Evolutionary conservation across 2,797 vertebrate genomes (phyloP).

Genomic region (Labeo calbasu): DNA sequence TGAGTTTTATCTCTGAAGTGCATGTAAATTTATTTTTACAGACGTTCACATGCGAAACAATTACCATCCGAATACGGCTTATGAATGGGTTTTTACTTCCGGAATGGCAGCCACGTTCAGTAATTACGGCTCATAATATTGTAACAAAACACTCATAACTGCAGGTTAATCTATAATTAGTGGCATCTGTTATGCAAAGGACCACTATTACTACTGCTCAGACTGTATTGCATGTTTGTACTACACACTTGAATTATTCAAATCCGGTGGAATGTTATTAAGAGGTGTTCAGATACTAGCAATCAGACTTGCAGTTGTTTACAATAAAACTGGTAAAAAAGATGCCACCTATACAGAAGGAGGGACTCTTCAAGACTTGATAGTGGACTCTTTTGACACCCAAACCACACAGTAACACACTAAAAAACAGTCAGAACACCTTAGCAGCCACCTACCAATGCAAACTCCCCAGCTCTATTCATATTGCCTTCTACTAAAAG

Average conservation of each 20-base stretch:
- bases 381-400: not conserved
- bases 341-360: not conserved
- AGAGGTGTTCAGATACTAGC: not conserved
- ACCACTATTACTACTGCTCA: not conserved
- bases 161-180: conserved; percentile 12
- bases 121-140: conserved; percentile 5
- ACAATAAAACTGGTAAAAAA: not conserved
- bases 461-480: not conserved
- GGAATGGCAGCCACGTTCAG: not conserved
- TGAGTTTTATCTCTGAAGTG: too few relatives aligned
- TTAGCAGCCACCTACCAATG: not conserved
- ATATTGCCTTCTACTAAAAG: not conserved
- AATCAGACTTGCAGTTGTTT: not conserved
- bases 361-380: not conserved
- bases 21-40: too few relatives aligned
- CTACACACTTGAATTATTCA: not conserved
- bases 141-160: conserved; percentile 38
- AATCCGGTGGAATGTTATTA: not conserved
- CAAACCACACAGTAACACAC: not conserved
- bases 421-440: not conserved
- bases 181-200: not conserved
- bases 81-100: not conserved
- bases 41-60: too few relatives aligned
- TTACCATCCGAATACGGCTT: too few relatives aligned
- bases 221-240: not conserved